Conservation (phyloP, 2,113 vertebrate genomes). For the Cyrtonyx montezumae region DNA sequence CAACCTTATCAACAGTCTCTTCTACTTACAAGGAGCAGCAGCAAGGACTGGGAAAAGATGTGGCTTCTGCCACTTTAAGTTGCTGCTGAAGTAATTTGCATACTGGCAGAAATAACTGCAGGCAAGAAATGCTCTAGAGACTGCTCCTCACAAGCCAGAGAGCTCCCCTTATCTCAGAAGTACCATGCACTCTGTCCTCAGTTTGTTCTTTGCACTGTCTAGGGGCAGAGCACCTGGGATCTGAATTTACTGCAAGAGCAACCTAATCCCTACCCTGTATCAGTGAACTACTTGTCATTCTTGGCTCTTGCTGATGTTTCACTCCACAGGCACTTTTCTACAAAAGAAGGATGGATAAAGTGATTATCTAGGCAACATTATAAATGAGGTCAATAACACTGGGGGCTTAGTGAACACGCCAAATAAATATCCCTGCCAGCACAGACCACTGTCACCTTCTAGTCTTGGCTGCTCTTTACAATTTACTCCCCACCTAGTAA, state of each 20-base stretch:
- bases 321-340: neutral
- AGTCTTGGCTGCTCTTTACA: conserved; percentile 34
- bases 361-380: conserved; percentile 22
- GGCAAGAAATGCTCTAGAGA: neutral
- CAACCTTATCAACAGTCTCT: neutral
- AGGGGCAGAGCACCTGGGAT: neutral
- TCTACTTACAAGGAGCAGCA: neutral
- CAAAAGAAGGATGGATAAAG: conserved; percentile 1
- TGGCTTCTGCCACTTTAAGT: neutral
- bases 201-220: neutral
- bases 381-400: neutral
- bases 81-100: neutral
- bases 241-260: neutral
- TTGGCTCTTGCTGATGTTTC: neutral
- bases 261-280: neutral
- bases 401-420: neutral
- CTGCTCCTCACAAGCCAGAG: neutral
- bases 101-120: neutral
- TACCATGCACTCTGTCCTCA: neutral
- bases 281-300: neutral
- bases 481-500: neutral
- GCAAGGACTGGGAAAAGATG: neutral
- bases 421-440: conserved; percentile 44
- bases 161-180: neutral
- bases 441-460: conserved; percentile 41